Percentiles rank a stretch among this genome's conserved stretches.
Evolutionary conservation across 2,113 vertebrate genomes (phyloP).

Genomic region (Ursus arctos): DNA sequence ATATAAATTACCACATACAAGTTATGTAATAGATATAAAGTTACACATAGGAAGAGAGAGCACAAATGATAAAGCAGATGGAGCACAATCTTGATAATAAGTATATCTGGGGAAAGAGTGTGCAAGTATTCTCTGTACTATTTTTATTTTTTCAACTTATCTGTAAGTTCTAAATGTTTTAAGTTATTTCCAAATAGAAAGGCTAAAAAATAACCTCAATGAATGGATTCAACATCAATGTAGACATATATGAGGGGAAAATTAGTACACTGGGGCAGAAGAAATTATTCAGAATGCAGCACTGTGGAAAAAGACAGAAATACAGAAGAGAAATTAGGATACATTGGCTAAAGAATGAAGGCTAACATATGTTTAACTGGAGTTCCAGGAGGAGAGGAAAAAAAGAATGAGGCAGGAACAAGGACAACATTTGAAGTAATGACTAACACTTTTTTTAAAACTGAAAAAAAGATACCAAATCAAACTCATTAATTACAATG

Average conservation of each 20-base stretch:
- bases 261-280: background rate
- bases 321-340: background rate
- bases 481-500: constrained; percentile 9
- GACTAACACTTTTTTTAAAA: constrained; percentile 9
- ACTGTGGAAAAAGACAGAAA: background rate
- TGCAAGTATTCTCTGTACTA: background rate
- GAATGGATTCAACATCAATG: background rate
- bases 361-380: background rate
- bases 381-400: background rate
- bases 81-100: background rate
- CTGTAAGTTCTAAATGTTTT: background rate
- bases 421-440: background rate
- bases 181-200: constrained; percentile 36
- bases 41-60: background rate
- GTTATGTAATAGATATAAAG: background rate
- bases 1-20: background rate
- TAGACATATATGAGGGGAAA: background rate
- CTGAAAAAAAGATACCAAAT: background rate
- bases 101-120: background rate
- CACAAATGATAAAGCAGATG: constrained; percentile 6
- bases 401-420: background rate
- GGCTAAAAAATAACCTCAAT: background rate
- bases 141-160: background rate
- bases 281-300: constrained; percentile 9
- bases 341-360: background rate